Percentiles rank a stretch among this genome's conserved stretches.
These are phyloP conservation scores for Agrypnia vestita DNA, from an alignment of 1,140 invertebrate species.

Conservation along the genomic window DNA sequence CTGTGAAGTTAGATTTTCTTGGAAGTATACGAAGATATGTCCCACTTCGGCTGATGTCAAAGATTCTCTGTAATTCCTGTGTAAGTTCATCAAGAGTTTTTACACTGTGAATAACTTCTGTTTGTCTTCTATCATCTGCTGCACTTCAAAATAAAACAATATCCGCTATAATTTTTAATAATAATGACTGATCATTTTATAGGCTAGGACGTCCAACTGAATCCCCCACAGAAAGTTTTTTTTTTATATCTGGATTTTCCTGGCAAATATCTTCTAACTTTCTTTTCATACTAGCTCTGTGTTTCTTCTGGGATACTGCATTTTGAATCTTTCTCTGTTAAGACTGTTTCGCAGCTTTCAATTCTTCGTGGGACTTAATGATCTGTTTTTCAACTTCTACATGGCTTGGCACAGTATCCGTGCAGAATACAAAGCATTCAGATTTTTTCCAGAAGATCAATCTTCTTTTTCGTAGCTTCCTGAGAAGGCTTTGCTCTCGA, in stretches of 20 bases:
- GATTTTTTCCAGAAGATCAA: constrained; percentile 60
- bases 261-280: constrained; percentile 57
- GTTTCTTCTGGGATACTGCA: constrained; percentile 49
- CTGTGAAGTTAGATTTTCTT: constrained; percentile 9
- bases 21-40: constrained; percentile 64
- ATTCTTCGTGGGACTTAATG: neutral
- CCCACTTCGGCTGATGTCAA: constrained; percentile 62
- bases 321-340: constrained; percentile 62
- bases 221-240: too few species aligned
- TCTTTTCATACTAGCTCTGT: constrained; percentile 55
- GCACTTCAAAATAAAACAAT: constrained; percentile 63
- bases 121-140: constrained; percentile 63
- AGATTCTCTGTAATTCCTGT: constrained; percentile 62
- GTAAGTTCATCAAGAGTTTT: constrained; percentile 4
- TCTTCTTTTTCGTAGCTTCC: constrained; percentile 61
- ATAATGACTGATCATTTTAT: constrained; percentile 59
- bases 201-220: too few species aligned
- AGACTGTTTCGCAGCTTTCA: constrained; percentile 56
- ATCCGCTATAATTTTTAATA: constrained; percentile 63
- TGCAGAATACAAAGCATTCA: constrained; percentile 9
- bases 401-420: constrained; percentile 57
- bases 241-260: constrained; percentile 38
- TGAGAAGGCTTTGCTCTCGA: constrained; percentile 61
- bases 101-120: constrained; percentile 1
- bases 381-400: constrained; percentile 61